Evolutionary conservation across 23 tunicate species (phyloP).

Genomic region (Trididemnum clinides): DNA sequence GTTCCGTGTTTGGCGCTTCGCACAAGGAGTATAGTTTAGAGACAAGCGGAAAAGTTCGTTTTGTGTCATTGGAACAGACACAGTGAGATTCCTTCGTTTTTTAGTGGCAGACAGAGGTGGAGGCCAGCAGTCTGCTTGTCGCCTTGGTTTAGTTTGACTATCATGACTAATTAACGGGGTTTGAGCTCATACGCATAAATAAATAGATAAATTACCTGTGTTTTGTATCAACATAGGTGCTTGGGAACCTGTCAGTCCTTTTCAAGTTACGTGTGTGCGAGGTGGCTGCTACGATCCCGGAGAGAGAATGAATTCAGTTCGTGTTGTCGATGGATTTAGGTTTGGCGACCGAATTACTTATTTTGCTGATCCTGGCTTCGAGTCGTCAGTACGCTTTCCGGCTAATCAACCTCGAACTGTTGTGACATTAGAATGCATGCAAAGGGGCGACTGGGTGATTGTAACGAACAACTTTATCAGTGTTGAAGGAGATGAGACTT

Average conservation of each 20-base stretch:
- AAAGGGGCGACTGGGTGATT: slow-evolving; percentile 54
- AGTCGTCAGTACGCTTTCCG: not conserved
- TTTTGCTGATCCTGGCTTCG: slow-evolving; percentile 54
- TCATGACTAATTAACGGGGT: no score
- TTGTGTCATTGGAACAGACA: no score
- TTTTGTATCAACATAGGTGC: no score
- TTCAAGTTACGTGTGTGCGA: slow-evolving; percentile 15
- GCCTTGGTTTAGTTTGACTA: no score
- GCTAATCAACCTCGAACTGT: not conserved
- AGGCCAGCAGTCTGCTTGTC: no score
- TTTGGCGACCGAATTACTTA: slow-evolving; percentile 39
- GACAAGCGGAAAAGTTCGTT: no score
- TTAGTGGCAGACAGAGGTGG: no score
- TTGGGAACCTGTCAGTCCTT: slow-evolving; percentile 53
- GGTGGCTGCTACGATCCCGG: slow-evolving; percentile 71
- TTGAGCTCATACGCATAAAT: no score
- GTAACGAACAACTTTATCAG: not conserved
- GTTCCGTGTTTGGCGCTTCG: no score
- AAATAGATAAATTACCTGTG: no score
- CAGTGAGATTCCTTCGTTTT: no score
- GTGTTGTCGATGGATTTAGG: slow-evolving; percentile 28
- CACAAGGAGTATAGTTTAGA: no score
- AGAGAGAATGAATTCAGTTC: not conserved
- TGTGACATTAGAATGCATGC: slow-evolving; percentile 42
- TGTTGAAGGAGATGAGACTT: slow-evolving; percentile 8